Evolutionary conservation across 1,140 invertebrate genomes (phyloP).

Genomic region (Helicoverpa armigera): DNA sequence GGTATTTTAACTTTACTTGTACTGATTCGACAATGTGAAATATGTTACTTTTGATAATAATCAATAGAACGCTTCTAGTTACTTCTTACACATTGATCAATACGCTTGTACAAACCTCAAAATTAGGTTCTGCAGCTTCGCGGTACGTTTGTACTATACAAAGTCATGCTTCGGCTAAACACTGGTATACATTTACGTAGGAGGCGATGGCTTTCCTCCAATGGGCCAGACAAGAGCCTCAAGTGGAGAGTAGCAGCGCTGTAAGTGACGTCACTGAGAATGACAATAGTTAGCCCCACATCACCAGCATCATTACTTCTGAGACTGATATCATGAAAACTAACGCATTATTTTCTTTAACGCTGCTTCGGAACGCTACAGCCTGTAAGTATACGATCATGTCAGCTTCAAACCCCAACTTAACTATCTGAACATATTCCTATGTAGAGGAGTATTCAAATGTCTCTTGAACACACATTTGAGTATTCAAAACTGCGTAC

Average conservation of each 20-base stretch:
- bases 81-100: constrained; percentile 30
- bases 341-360: constrained; percentile 84
- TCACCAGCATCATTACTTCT: constrained; percentile 77
- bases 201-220: constrained; percentile 84
- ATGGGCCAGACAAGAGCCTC: constrained; percentile 79
- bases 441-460: too few species aligned
- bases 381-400: constrained; percentile 80
- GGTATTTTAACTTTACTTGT: constrained; percentile 17
- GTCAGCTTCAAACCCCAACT: constrained; percentile 16
- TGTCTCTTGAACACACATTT: neutral
- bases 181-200: constrained; percentile 76
- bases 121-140: constrained; percentile 44
- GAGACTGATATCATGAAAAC: constrained; percentile 80
- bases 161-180: constrained; percentile 74
- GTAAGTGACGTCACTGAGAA: constrained; percentile 84
- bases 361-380: constrained; percentile 82
- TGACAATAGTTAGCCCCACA: constrained; percentile 73
- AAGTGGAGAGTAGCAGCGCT: constrained; percentile 81
- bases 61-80: constrained; percentile 18
- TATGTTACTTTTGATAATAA: constrained; percentile 16
- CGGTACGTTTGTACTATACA: constrained; percentile 15
- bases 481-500: too few species aligned
- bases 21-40: constrained; percentile 1
- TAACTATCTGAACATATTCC: neutral
- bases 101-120: constrained; percentile 4